Evolutionary conservation across 2,888 invertebrate species (phyloP), one percentile per base, ranked within the genome.

Genomic region (Folsomia manolachei): DNA sequence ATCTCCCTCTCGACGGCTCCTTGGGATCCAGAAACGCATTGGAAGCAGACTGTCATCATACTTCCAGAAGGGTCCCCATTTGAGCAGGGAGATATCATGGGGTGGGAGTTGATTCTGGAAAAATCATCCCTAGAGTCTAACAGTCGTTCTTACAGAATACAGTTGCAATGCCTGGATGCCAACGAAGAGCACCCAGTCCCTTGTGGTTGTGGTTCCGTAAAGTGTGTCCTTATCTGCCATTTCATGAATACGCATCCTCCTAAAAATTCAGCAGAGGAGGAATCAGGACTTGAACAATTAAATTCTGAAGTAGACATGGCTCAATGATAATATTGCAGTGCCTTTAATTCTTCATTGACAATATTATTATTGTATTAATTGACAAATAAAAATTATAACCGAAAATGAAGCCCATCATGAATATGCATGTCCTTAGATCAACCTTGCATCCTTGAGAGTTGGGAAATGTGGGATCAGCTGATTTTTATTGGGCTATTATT

Each of bases 1-100:
- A 53, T 74, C 1, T 72, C 72, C 23, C 68, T 81, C 2, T 78
- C 79, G 4, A 81, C 81, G 1, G 79, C 79, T 1, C 90, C 90
- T 0, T 83, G 81, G 25, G 83, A 84, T 68, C 84, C 85, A 66
- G 81, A 84, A 63, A 91, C 91, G 1, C 91, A 91, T 82, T 91
- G 91, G 91, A 89, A 90, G 82, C 91, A 91, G 83, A 90, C 90
- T 0, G 85, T 88, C 0, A 89, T 96, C 77, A 88, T 94, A 1
- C 84, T 96, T 62, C 94, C 94, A 0, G 83, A 88, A 23, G 86
- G 88, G 70, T 85, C 87, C 24, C 83, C 85, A 72, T 87, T 89
- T 27, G 82, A 83, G 70, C 77, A 76, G 51, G 82, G 82, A 0
- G 82, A 82, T 52, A 79, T 82, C 14, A 75, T 82, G 24, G 82